phyloP scores from a whole-genome alignment of 2,113 vertebrate species.

The Lophochroa leadbeateri region DNA sequence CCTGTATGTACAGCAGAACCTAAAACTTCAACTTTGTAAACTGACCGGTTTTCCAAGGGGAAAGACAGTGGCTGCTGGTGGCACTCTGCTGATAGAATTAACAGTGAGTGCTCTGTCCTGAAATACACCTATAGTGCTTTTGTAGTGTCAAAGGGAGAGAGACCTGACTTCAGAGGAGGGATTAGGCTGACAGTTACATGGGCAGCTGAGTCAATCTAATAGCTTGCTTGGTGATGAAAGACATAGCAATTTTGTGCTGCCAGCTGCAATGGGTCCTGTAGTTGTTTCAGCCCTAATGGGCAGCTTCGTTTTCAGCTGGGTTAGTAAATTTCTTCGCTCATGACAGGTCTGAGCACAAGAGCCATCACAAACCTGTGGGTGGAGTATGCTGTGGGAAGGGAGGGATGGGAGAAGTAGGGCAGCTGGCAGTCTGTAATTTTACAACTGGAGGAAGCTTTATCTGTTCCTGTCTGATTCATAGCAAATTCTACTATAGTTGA shows the following conservation, averaged over 20 bases:
- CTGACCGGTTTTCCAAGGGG: background rate
- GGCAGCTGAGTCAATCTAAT: background rate
- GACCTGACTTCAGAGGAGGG: background rate
- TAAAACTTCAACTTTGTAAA: background rate
- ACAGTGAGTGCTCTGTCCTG: background rate
- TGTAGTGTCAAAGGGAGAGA: background rate
- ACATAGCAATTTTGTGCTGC: rapidly evolving
- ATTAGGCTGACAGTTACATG: background rate
- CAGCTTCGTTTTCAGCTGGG: background rate
- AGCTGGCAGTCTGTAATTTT: background rate
- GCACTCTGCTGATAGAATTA: background rate
- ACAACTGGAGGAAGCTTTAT: background rate
- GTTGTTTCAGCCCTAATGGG: background rate
- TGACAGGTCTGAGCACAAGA: background rate
- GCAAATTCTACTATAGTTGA: background rate
- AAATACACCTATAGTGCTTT: background rate
- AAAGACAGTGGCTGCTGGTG: background rate
- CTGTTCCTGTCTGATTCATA: background rate
- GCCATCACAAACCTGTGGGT: background rate
- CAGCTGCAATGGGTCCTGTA: background rate
- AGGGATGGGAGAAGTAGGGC: background rate
- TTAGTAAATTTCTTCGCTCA: background rate
- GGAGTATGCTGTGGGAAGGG: background rate
- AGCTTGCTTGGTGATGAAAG: background rate
- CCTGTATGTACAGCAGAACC: background rate